A percentile compares a stretch with the other conserved stretches of the same genome.
Conservation (phyloP, 53 echinoderm and acorn worm genomes). For the Mesocentrotus franciscanus region DNA sequence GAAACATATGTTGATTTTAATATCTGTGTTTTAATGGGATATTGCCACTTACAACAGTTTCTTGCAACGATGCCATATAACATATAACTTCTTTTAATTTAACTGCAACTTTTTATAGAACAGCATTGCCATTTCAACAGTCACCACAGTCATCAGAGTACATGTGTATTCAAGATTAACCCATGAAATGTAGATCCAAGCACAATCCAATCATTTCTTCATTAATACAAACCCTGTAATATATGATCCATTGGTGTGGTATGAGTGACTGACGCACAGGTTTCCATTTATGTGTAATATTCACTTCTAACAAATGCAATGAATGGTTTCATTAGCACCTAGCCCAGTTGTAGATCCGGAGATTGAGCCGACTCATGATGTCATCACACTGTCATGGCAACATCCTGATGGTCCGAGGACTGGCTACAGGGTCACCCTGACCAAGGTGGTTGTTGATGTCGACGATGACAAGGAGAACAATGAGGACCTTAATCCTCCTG, state of each 20-base stretch:
- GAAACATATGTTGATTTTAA: too few species aligned
- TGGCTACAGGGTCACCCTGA: constrained; percentile 39
- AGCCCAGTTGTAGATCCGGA: neutral
- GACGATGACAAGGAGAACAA: neutral
- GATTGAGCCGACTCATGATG: constrained; percentile 24
- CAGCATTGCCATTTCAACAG: neutral
- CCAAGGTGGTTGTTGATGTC: neutral
- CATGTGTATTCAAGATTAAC: neutral
- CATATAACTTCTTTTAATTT: neutral
- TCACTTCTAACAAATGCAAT: neutral
- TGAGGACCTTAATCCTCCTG: too few species aligned
- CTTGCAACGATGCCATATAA: neutral
- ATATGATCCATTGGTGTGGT: neutral
- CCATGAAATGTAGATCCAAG: neutral
- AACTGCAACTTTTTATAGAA: too few species aligned
- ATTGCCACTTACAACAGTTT: too few species aligned
- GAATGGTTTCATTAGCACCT: constrained; percentile 1
- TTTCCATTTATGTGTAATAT: neutral
- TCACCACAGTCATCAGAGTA: neutral
- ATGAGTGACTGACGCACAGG: neutral
- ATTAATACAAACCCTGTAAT: neutral
- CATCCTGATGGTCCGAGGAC: constrained; percentile 49
- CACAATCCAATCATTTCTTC: neutral
- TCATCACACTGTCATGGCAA: constrained; percentile 58
- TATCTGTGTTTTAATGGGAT: too few species aligned